phyloP scores from a whole-genome alignment of 2,888 invertebrate genomes.

The Drosophila cracens region DNA sequence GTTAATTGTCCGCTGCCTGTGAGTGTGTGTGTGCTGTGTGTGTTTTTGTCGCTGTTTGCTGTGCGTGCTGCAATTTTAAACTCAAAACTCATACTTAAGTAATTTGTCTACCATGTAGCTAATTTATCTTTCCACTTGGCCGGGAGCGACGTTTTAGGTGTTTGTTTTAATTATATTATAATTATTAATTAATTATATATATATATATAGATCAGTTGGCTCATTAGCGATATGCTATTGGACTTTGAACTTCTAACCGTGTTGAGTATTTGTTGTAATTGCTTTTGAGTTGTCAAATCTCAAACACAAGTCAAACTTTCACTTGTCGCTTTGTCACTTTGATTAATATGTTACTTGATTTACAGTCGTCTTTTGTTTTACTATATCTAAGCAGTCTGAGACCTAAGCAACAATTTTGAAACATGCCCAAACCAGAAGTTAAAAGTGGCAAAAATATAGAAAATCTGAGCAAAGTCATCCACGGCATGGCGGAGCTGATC shows the following conservation, averaged over 20 bases:
- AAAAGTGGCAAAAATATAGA: background rate
- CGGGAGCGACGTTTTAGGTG: background rate
- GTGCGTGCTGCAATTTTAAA: conserved; percentile 45
- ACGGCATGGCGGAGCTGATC: conserved; percentile 24
- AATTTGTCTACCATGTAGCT: conserved; percentile 69
- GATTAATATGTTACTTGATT: background rate
- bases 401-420: background rate
- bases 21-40: conserved; percentile 24
- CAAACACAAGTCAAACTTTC: background rate
- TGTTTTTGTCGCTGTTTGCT: background rate
- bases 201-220: conserved; percentile 37
- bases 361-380: background rate
- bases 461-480: conserved; percentile 5
- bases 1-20: conserved; percentile 54
- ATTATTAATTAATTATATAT: background rate
- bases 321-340: background rate
- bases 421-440: conserved; percentile 5
- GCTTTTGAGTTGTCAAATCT: background rate
- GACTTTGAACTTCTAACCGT: conserved; percentile 61
- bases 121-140: conserved; percentile 69
- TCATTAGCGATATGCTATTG: conserved; percentile 30
- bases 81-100: conserved; percentile 21
- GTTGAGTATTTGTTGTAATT: conserved; percentile 1
- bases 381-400: background rate
- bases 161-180: conserved; percentile 1